Evolutionary conservation across 2,888 invertebrate genomes (phyloP), one percentile per base, ranked within the genome.

Genomic region (Notodonta ziczac): DNA sequence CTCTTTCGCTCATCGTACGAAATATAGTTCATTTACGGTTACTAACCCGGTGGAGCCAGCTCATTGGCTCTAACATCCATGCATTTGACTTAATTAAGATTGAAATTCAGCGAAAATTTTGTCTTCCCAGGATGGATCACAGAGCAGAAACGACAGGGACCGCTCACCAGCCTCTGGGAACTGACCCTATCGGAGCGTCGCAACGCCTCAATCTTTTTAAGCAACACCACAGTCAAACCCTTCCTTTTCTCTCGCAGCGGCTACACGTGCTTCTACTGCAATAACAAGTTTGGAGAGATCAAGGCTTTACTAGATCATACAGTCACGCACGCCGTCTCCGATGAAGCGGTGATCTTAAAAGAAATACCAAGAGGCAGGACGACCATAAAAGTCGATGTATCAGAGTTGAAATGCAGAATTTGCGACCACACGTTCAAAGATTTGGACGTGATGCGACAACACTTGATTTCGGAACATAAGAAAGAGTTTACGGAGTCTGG

Each of bases 241-340:
- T 90, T 90, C 70, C 80, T 88, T 10, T 89, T 88, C 76, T 88
- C 88, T 71, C 73, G 88, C 71, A 86, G 88, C 63, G 86, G 78
- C 73, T 90, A 86, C 74, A 89, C 89, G 69, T 90, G 90, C 61
- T 90, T 90, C 74, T 90, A 82, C 71, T 90, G 90, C 61, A 77
- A 76, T 10, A 82, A 89, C 68, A 83, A 86, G 14, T 85, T 80
- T 59, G 72, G 83, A 0, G 88, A 90, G 59, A 80, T 90, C 24
- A 82, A 78, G 16, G 60, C 71, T 0, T 72, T 90, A 0, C 70
- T 90, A 0, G 69, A 78, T 50, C 90, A 90, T 62, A 87, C 81
- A 3, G 7, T 67, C 0, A 69, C 71, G 0, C 90, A 90, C 58
- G 67, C 81, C n/a, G 77, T 81, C 4, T 88, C 89, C 9, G 76